A percentile compares a stretch with the other conserved stretches of the same genome.
Evolutionary conservation across 2,113 vertebrate species (phyloP).

Genomic region (Fregetta grallaria): DNA sequence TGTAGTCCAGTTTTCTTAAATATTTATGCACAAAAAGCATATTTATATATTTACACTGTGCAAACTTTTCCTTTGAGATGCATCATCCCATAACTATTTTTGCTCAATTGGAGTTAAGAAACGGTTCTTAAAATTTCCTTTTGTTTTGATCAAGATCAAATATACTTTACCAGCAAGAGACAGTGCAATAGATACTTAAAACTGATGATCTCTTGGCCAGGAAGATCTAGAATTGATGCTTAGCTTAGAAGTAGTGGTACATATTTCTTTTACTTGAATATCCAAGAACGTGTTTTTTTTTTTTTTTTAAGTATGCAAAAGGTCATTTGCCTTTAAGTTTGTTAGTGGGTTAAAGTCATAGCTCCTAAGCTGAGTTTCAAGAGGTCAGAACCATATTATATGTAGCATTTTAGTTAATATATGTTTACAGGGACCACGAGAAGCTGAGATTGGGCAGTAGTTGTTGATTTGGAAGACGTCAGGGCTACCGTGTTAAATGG

Average conservation of each 20-base stretch:
- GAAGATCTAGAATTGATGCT: neutral
- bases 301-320: neutral
- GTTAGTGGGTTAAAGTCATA: slow-evolving; percentile 12
- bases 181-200: neutral
- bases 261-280: neutral
- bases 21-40: slow-evolving; percentile 67
- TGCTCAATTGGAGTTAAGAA: neutral
- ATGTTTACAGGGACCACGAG: neutral
- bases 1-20: slow-evolving; percentile 73
- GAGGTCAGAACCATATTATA: neutral
- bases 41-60: slow-evolving; percentile 66
- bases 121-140: neutral
- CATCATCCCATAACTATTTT: neutral
- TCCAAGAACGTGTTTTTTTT: neutral
- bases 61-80: slow-evolving; percentile 18
- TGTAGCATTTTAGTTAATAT: neutral
- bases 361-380: neutral
- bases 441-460: neutral
- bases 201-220: neutral
- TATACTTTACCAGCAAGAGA: neutral
- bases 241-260: neutral
- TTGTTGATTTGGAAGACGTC: neutral
- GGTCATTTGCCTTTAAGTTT: neutral
- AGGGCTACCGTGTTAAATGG: neutral
- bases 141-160: neutral